Evolutionary conservation across 2,888 invertebrate genomes (phyloP).

Genomic region (Cataglyphis altisquamis): DNA sequence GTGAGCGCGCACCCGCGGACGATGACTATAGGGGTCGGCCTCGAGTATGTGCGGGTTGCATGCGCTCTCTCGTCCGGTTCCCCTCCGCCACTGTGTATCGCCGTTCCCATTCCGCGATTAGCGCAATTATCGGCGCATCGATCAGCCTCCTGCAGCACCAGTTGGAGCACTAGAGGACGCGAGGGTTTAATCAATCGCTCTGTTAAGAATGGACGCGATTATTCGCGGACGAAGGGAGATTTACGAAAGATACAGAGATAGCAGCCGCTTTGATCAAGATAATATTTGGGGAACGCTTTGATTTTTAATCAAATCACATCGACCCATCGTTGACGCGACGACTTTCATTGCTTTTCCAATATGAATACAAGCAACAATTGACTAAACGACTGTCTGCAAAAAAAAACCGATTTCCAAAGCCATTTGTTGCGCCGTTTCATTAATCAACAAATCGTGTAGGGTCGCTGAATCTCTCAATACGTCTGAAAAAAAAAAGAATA

Average conservation of each 20-base stretch:
- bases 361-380: constrained; percentile 25
- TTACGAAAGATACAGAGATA: background rate
- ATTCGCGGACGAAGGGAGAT: constrained; percentile 16
- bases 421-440: constrained; percentile 44
- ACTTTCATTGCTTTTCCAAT: constrained; percentile 50
- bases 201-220: constrained; percentile 33
- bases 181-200: constrained; percentile 11
- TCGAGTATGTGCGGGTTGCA: constrained; percentile 49
- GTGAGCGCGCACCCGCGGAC: constrained; percentile 56
- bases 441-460: constrained; percentile 45
- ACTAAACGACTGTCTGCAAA: constrained; percentile 40
- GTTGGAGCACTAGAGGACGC: constrained; percentile 9
- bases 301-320: constrained; percentile 32
- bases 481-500: constrained; percentile 13
- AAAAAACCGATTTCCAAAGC: constrained; percentile 34
- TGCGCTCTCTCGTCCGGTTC: constrained; percentile 13
- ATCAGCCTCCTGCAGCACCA: constrained; percentile 50
- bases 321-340: constrained; percentile 33
- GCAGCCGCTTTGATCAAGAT: background rate
- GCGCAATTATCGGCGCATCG: constrained; percentile 72
- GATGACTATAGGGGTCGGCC: constrained; percentile 59
- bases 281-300: constrained; percentile 3
- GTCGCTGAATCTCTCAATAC: constrained; percentile 40
- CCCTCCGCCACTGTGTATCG: constrained; percentile 10
- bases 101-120: constrained; percentile 69